A percentile compares a stretch with the other conserved stretches of the same genome.
These are phyloP conservation scores for Leptogaster cylindrica DNA, from an alignment of 2,888 invertebrate species.

Conservation along the genomic window DNA sequence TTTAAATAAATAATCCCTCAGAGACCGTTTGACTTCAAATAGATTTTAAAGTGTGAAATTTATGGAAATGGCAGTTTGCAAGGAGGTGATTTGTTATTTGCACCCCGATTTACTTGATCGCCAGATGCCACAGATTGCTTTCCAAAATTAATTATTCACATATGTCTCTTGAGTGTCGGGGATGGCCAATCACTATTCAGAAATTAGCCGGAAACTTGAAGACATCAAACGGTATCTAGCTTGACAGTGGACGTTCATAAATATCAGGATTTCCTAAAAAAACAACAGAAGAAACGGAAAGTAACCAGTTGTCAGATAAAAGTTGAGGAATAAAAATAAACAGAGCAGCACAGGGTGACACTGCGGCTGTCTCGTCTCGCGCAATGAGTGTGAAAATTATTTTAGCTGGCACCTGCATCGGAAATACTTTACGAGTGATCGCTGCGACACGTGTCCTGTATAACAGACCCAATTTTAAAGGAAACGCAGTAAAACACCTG, in stretches of 20 bases:
- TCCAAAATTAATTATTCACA: constrained; percentile 35
- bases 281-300: constrained; percentile 20
- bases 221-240: constrained; percentile 22
- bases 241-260: constrained; percentile 7
- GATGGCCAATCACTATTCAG: constrained; percentile 15
- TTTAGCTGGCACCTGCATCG: constrained; percentile 32
- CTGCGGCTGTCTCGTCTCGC: no score
- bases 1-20: neutral
- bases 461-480: no score
- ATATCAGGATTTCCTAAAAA: constrained; percentile 15
- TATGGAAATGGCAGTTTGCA: constrained; percentile 22
- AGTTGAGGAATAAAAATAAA: constrained; percentile 17
- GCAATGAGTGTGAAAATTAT: constrained; percentile 29
- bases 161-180: constrained; percentile 11
- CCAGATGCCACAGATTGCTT: constrained; percentile 9
- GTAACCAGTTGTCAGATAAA: constrained; percentile 27
- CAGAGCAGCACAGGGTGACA: constrained; percentile 3
- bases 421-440: constrained; percentile 28
- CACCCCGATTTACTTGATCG: constrained; percentile 2
- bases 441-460: no score
- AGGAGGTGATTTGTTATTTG: constrained; percentile 11
- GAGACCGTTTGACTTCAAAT: neutral
- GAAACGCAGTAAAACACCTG: no score
- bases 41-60: constrained; percentile 17
- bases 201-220: constrained; percentile 34